Evolutionary conservation across 2,888 invertebrate species (phyloP), one percentile per base, ranked within the genome.

Genomic region (Tetragonula carbonaria): DNA sequence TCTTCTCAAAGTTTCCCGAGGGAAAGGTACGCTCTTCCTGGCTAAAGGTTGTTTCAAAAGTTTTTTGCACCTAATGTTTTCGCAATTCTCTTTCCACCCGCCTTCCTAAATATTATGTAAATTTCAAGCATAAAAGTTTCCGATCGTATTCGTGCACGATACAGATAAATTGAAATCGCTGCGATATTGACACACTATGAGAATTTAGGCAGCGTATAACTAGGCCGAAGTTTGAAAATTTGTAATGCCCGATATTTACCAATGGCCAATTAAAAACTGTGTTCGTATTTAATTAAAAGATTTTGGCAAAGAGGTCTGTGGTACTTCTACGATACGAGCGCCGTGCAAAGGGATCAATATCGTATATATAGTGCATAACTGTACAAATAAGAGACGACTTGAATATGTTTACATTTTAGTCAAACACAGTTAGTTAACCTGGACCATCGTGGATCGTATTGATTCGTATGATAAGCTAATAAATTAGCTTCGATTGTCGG

Each of bases 231-330:
- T 84, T 86, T 82, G 79, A 77, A 91, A 92, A 92, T 92, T 88
- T 90, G 92, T 88, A 86, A 84, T 82, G 87, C 88, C 88, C 88
- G 83, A 74, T 79, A 81, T 87, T 86, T 87, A 84, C 82, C 85
- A 76, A 90, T 82, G 86, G 75, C 88, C 90, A 91, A 92, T 92
- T 91, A 91, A 92, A 93, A 92, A 91, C 89, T 91, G 91, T 91
- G 91, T 91, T 92, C 90, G 88, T 89, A 92, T 91, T 92, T 92
- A 91, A 92, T 92, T 92, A 91, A 91, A 93, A 88, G 87, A 86
- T 89, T 90, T 87, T 83, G 78, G 71, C 71, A 33, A 77, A 65
- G 28, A 28, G 28, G 63, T 72, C 70, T 77, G 45, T 71, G 70
- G 70, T 45, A 79, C 63, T 63, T 84, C 78, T 16, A 55, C 78